Evolutionary conservation across 2,888 invertebrate genomes (phyloP), one percentile per base, ranked within the genome.

Genomic region (Thelaira solivaga): DNA sequence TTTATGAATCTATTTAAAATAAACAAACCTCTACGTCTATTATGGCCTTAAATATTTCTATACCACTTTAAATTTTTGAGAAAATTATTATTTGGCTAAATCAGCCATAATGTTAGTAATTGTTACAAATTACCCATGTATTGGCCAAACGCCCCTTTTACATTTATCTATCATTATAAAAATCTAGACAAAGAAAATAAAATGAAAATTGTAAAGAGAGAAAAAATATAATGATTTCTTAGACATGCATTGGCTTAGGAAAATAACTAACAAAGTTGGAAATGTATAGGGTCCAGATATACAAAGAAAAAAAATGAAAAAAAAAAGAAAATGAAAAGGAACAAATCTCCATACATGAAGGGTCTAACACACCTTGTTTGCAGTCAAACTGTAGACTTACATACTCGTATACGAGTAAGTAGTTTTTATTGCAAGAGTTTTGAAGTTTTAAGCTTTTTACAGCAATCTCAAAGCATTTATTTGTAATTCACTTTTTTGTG

Each of bases 71-170:
- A 24, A 57, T 18, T 31, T 41, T 62, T 55, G 24, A 59, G 71
- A 65, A 71, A 76, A 76, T 65, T 34, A 65, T 65, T 65, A 59
- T 51, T 55, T 71, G 20, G 16, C 59, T 71, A 59, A 64, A 72
- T 65, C 71, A 76, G 59, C 72, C 49, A 67, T 76, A 76, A 76
- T 72, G 49, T 72, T 61, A 72, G 76, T 76, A 76, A 76, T 72
- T 72, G 72, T 67, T 67, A 67, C 76, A 76, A 76, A 74, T 77
- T 73, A 64, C 64, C 68, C 62, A 51, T 55, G 64, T 59, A 69
- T 55, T 64, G 49, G 67, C 77, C 73, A 51, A 77, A 73, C 68
- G 73, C 64, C 73, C 68, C 41, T 62, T 55, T 24, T 13, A 13
- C 68, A 41, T 69, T 69, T 57, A 59, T 41, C 51, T 64, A 77